Evolutionary conservation across 2,888 invertebrate species (phyloP), one percentile per base, ranked within the genome.

Genomic region (Dasypolia templi): DNA sequence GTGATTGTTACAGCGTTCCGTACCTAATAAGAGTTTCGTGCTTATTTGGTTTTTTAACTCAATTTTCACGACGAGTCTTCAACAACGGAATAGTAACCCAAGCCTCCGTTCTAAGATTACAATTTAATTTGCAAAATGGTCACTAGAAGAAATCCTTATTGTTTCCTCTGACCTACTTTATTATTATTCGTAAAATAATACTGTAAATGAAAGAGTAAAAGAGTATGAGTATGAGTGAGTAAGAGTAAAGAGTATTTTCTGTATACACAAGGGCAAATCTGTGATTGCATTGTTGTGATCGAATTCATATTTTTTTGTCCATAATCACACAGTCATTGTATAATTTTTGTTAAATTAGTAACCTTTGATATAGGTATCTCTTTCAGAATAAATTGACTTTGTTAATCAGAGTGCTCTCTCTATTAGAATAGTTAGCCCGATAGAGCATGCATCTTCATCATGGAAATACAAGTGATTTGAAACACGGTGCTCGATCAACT

Each of bases 101-200:
- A 62, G 51, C 49, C 39, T 58, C 22, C 42, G 32, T 51, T n/a
- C 53, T 80, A 59, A 67, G 63, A 82, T 81, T 84, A 72, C 72
- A 81, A 81, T 84, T 81, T 62, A 72, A 84, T 81, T 83, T 75
- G 61, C 39, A 42, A 81, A 71, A 81, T 77, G 72, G 51, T 62
- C 61, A 68, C 72, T 55, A 39, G 44, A 72, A 72, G 39, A 72
- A 76, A 69, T 29, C 49, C 39, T 67, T 32, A 66, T 61, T 69
- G 46, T 74, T 74, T 62, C 69, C 35, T 63, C 55, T 67, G 81
- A 67, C 77, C 63, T 68, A 64, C 58, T 82, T 79, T 39, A 56
- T 70, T 67, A 56, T 63, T 67, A 58, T 82, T 73, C 35, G 61
- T 46, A 26, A 82, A 74, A 62, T 77, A 39, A 51, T 63, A 42